Percentiles rank a stretch among this genome's conserved stretches.
Evolutionary conservation across 1,140 invertebrate genomes (phyloP).

Genomic region (Centruroides vittatus): DNA sequence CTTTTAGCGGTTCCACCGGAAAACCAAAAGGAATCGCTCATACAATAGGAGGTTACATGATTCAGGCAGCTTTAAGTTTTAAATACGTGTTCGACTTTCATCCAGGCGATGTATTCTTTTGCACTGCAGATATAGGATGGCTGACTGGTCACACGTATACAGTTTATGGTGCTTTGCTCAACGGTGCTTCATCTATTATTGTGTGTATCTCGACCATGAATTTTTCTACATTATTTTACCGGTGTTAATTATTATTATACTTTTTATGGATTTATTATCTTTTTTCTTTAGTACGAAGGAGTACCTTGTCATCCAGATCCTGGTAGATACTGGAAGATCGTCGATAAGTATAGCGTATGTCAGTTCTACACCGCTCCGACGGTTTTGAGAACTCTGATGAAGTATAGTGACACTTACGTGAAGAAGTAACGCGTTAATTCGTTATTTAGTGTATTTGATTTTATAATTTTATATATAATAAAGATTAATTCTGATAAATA

Average conservation of each 20-base stretch:
- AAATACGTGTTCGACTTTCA: constrained; percentile 93
- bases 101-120: constrained; percentile 83
- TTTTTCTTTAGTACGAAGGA: constrained; percentile 68
- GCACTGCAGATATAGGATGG: constrained; percentile 97
- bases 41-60: constrained; percentile 80
- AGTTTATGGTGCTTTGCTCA: constrained; percentile 82
- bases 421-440: constrained; percentile 24
- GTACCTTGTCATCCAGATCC: constrained; percentile 68
- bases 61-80: constrained; percentile 77
- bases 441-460: too few species aligned
- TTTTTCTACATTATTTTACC: too few species aligned
- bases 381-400: constrained; percentile 91
- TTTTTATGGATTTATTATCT: too few species aligned
- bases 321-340: constrained; percentile 76
- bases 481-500: constrained; percentile 16
- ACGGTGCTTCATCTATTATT: constrained; percentile 65
- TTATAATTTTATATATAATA: too few species aligned
- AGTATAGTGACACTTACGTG: constrained; percentile 45
- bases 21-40: constrained; percentile 95
- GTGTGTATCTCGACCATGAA: background rate
- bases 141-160: constrained; percentile 97
- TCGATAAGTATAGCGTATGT: constrained; percentile 86
- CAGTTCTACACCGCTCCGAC: constrained; percentile 99
- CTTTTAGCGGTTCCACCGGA: constrained; percentile 69
- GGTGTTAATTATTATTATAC: too few species aligned